A percentile compares a stretch with the other conserved stretches of the same genome.
Conservation (phyloP, 2,797 vertebrate species). For the Pseudochromis fuscus region DNA sequence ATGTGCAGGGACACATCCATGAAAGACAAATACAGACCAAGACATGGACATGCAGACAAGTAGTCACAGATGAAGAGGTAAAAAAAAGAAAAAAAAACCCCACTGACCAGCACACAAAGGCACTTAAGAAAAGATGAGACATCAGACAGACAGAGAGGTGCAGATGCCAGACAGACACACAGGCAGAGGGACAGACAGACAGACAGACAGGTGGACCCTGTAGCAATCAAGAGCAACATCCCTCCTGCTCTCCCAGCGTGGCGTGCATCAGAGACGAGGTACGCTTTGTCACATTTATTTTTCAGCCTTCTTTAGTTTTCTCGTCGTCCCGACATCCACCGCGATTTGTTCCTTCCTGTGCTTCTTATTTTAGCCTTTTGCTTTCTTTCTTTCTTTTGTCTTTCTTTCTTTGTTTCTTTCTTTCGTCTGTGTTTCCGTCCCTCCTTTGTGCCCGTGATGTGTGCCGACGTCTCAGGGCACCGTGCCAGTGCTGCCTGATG, state of each 20-base stretch:
- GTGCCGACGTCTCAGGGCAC: constrained; percentile 73
- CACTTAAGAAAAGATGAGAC: constrained; percentile 29
- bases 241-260: constrained; percentile 56
- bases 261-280: constrained; percentile 64
- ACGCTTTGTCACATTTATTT: constrained; percentile 52
- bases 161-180: constrained; percentile 54
- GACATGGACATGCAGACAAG: not conserved
- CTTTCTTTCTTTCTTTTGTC: constrained; percentile 12
- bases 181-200: constrained; percentile 1
- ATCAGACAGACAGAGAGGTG: constrained; percentile 33
- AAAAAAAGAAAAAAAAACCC: constrained; percentile 26
- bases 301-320: constrained; percentile 40
- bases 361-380: constrained; percentile 36
- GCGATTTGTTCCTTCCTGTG: constrained; percentile 42
- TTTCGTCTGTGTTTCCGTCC: constrained; percentile 53
- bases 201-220: constrained; percentile 66
- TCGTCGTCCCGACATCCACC: constrained; percentile 6
- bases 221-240: constrained; percentile 63
- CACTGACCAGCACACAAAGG: constrained; percentile 32
- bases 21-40: not conserved
- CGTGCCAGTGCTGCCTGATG: constrained; percentile 71
- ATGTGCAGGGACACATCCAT: no score
- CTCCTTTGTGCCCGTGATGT: constrained; percentile 76
- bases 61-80: not conserved
- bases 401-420: constrained; percentile 33